Percentiles rank a stretch among this genome's conserved stretches.
phyloP scores from a whole-genome alignment of 2,113 vertebrate species.

The Bos indicus region DNA sequence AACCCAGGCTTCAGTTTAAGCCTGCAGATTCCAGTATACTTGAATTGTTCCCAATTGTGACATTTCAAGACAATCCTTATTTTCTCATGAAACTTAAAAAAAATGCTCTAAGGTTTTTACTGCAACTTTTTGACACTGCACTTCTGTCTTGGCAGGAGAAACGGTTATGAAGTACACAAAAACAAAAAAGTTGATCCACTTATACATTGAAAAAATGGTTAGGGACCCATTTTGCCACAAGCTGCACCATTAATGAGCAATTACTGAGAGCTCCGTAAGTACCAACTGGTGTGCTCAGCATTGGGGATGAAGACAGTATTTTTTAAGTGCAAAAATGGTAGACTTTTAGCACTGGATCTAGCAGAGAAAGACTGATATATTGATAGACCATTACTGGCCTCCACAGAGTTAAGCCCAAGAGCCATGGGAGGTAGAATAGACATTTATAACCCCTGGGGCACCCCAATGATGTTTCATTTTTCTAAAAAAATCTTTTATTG shows the following conservation, averaged over 20 bases:
- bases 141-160: background rate
- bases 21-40: background rate
- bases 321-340: background rate
- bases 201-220: background rate
- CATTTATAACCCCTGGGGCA: background rate
- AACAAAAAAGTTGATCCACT: background rate
- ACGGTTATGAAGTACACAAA: background rate
- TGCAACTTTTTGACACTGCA: background rate
- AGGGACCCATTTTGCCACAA: background rate
- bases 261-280: background rate
- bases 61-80: background rate
- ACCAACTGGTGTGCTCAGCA: background rate
- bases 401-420: background rate
- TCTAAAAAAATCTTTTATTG: background rate
- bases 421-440: background rate
- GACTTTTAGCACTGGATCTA: background rate
- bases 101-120: background rate
- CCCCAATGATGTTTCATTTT: background rate
- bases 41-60: background rate
- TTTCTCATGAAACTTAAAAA: background rate
- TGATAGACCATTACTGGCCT: background rate
- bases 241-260: background rate
- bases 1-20: background rate
- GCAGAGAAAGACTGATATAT: background rate
- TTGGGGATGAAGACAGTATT: background rate